A percentile compares a stretch with the other conserved stretches of the same genome.
Evolutionary conservation across 2,113 vertebrate genomes (phyloP).

Genomic region (Cercocebus atys): DNA sequence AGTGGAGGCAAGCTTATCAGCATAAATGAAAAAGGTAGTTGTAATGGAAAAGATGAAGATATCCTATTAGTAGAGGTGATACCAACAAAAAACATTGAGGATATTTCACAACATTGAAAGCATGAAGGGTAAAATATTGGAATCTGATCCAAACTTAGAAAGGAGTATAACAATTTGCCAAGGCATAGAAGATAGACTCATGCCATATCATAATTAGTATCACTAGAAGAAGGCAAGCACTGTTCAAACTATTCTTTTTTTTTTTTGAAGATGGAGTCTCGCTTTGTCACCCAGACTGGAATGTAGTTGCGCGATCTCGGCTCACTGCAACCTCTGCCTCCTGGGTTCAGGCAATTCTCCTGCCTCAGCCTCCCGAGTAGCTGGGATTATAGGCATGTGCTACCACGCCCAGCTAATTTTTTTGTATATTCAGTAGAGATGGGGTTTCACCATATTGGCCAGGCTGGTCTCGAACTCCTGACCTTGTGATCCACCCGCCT

Average conservation of each 20-base stretch:
- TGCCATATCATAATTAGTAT: background rate
- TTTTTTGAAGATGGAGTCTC: no score
- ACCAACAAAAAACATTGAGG: background rate
- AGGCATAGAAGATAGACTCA: background rate
- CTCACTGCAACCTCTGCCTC: no score
- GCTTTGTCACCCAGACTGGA: no score
- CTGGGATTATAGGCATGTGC: no score
- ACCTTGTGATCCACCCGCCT: no score
- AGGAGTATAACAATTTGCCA: background rate
- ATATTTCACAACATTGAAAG: background rate
- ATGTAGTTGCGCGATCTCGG: no score
- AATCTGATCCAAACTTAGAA: constrained; percentile 15
- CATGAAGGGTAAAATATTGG: background rate
- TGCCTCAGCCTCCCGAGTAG: no score
- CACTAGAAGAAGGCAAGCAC: background rate
- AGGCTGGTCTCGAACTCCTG: no score
- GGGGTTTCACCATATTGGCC: no score
- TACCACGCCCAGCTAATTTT: no score
- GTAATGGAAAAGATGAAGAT: background rate
- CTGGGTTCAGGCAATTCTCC: no score
- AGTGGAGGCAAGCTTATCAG: background rate
- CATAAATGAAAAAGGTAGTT: background rate
- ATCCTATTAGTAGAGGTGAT: background rate
- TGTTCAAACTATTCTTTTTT: background rate
- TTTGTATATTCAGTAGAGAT: no score